Base-by-base conservation (phyloP, 2,888 invertebrate genomes). In the Tyria jacobaeae region DNA sequence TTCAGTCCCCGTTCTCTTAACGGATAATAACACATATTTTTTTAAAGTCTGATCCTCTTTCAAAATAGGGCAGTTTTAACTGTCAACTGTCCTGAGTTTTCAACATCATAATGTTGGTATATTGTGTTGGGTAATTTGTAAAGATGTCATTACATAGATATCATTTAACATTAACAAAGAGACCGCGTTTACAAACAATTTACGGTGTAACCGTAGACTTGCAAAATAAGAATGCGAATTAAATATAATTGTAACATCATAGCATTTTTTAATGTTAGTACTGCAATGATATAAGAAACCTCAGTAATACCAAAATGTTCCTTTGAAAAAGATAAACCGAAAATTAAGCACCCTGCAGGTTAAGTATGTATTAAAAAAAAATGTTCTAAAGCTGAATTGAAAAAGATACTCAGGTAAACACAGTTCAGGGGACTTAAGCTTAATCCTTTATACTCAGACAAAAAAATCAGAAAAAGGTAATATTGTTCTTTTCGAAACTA, bases 121-220 rank as follows among this genome's bases (percentile, higher is more conserved):
- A 39, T 27, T 39, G 39, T 50, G 57, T 53, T 53, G 37, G 25
- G n/a, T 34, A 55, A 54, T 21, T 25, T 55, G 55, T 27, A 25
- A 67, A 72, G 64, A 60, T 64, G 63, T 64, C 64, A 62, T 37
- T 9, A 14, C 17, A 50, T 14, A 48, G 35, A 35, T 35, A 75
- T 70, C 41, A 65, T 63, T 60, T 64, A 56, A 70, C 62, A 60
- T 56, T 37, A 66, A 41, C 21, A 48, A 67, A 65, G 64, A 69
- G 64, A 67, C 71, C 74, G 71, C 68, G 68, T 72, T 75, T 59
- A 49, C 63, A 61, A 66, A 69, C 72, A 75, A 69, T 75, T 60
- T 66, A 68, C 59, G 49, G 50, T 63, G 67, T 51, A 67, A 76
- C 34, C 39, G 39, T 50, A 57, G 50, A 57, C 39, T 68, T 76